These are phyloP conservation scores for Calameuta idolon DNA, from an alignment of 2,888 invertebrate species.

Conservation along the genomic window DNA sequence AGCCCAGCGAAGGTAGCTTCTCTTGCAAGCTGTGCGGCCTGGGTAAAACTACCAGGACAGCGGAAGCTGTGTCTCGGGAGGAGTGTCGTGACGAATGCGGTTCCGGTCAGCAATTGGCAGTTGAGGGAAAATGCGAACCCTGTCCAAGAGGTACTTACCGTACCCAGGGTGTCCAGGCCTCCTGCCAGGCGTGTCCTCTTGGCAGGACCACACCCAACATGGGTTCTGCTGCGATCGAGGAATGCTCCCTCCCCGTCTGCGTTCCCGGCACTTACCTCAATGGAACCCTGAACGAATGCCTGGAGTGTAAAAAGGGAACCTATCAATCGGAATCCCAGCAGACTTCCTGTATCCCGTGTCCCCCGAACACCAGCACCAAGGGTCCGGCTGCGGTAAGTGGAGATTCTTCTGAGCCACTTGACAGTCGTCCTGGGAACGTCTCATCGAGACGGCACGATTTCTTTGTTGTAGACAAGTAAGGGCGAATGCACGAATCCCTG, in stretches of 20 bases:
- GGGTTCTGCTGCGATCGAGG: conserved; percentile 86
- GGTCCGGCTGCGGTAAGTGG: conserved; percentile 81
- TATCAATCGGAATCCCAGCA: conserved; percentile 93
- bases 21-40: conserved; percentile 88
- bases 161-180: conserved; percentile 87
- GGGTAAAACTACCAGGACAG: conserved; percentile 91
- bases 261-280: conserved; percentile 84
- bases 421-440: too few species aligned
- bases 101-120: conserved; percentile 85
- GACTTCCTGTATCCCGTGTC: conserved; percentile 86
- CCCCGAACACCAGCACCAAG: conserved; percentile 91
- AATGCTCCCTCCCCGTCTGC: conserved; percentile 93
- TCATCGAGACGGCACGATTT: background rate
- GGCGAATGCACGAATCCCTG: conserved; percentile 92
- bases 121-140: conserved; percentile 91
- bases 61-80: conserved; percentile 87
- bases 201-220: conserved; percentile 90
- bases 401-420: background rate
- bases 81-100: conserved; percentile 94
- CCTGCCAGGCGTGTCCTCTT: conserved; percentile 88
- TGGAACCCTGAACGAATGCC: conserved; percentile 86
- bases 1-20: conserved; percentile 91
- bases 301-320: conserved; percentile 88
- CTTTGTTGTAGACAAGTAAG: conserved; percentile 74
- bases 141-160: conserved; percentile 92